These are phyloP conservation scores for Passer montanus DNA, from an alignment of 2,113 vertebrate species.

Conservation along the genomic window DNA sequence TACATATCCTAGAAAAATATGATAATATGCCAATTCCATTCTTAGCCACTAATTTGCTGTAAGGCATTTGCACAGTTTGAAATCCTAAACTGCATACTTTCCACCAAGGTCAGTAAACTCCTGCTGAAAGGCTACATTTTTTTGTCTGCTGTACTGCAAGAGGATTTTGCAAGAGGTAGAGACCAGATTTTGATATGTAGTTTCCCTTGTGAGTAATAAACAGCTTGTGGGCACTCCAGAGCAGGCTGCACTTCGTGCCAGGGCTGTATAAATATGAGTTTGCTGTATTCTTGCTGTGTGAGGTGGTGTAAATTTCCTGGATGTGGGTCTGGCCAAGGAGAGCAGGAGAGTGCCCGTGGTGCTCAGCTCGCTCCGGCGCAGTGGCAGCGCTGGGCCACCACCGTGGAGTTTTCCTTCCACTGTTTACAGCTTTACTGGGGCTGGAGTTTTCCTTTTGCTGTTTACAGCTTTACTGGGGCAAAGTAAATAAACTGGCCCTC, in stretches of 20 bases:
- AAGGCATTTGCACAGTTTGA: background rate
- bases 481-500: constrained; percentile 6
- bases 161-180: background rate
- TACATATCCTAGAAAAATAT: background rate
- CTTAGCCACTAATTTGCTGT: background rate
- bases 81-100: background rate
- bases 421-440: background rate
- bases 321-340: background rate
- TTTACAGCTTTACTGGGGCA: background rate
- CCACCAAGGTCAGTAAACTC: background rate
- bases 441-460: background rate
- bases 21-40: background rate
- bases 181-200: background rate
- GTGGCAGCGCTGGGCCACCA: background rate
- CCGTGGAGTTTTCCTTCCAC: background rate
- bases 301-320: constrained; percentile 24
- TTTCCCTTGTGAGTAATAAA: background rate
- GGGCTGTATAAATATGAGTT: background rate
- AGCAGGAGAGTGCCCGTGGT: background rate
- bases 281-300: background rate
- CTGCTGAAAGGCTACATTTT: background rate
- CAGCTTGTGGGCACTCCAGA: background rate
- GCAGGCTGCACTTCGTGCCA: background rate
- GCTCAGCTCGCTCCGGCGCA: background rate
- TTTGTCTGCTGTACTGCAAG: background rate